These are phyloP conservation scores for Xyrichtys novacula DNA, from an alignment of 2,797 vertebrate genomes.

Conservation along the genomic window DNA sequence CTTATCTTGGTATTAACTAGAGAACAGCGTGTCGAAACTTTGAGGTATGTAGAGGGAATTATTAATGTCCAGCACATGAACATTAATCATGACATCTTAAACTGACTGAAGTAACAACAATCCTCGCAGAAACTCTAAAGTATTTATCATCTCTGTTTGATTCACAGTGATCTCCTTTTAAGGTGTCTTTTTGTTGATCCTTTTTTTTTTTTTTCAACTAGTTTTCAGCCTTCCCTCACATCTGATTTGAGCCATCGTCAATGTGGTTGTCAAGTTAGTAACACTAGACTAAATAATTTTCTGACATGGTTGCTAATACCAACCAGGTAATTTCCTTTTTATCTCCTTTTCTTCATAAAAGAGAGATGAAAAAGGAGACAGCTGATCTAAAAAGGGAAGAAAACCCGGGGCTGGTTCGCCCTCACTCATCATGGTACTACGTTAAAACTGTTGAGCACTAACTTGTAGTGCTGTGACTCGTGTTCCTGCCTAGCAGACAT, in stretches of 20 bases:
- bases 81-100: conserved; percentile 25
- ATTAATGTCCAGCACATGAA: background rate
- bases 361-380: conserved; percentile 34
- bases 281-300: conserved; percentile 56
- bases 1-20: conserved; percentile 37
- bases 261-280: conserved; percentile 61
- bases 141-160: conserved; percentile 5
- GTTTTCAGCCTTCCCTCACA: conserved; percentile 34
- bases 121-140: too few relatives aligned
- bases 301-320: conserved; percentile 73
- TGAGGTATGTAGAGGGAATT: conserved; percentile 13
- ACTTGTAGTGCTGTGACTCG: conserved; percentile 71
- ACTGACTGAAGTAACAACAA: conserved; percentile 11
- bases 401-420: conserved; percentile 45
- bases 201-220: too few relatives aligned
- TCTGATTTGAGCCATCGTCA: conserved; percentile 71
- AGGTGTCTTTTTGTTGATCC: conserved; percentile 19
- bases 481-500: conserved; percentile 79
- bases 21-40: conserved; percentile 24
- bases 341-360: conserved; percentile 32
- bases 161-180: conserved; percentile 10
- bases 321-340: conserved; percentile 57
- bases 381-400: conserved; percentile 39
- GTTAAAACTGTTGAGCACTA: conserved; percentile 72
- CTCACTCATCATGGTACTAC: conserved; percentile 71